Conservation (phyloP, 2,797 vertebrate genomes). For the Tokudaia muenninki region DNA sequence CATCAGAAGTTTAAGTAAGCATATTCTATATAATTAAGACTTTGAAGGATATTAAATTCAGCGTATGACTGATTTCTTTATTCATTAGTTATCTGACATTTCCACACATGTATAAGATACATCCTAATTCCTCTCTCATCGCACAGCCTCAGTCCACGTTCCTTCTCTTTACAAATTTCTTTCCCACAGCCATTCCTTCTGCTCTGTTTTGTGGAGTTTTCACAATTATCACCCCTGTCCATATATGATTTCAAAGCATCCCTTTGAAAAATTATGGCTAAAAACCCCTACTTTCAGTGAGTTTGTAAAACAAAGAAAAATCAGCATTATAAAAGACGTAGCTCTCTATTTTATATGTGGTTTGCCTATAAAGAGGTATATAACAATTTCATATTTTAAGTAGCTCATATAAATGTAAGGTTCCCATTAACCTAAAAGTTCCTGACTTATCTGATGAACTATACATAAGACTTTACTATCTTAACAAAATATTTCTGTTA, state of each 20-base stretch:
- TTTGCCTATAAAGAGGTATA: slow-evolving; percentile 15
- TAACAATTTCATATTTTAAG: slow-evolving; percentile 53
- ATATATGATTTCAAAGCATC: neutral
- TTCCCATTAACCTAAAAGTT: slow-evolving; percentile 42
- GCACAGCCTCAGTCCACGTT: neutral
- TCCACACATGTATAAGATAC: neutral
- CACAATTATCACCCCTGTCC: neutral
- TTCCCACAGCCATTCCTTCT: neutral
- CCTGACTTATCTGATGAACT: slow-evolving; percentile 26
- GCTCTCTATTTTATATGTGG: slow-evolving; percentile 4
- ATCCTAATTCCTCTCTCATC: neutral
- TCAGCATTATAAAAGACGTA: neutral
- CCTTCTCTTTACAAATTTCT: neutral
- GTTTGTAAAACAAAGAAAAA: slow-evolving; percentile 7
- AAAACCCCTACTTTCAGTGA: neutral
- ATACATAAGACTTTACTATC: slow-evolving; percentile 37
- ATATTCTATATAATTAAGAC: neutral
- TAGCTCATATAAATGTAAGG: neutral
- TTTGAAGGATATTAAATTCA: slow-evolving; percentile 31
- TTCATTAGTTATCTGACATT: neutral
- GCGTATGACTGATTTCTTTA: neutral
- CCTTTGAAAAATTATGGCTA: neutral
- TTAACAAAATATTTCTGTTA: slow-evolving; percentile 26
- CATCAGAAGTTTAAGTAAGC: neutral
- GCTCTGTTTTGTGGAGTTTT: neutral